Conservation (phyloP, 2,113 vertebrate genomes). For the Progne subis region DNA sequence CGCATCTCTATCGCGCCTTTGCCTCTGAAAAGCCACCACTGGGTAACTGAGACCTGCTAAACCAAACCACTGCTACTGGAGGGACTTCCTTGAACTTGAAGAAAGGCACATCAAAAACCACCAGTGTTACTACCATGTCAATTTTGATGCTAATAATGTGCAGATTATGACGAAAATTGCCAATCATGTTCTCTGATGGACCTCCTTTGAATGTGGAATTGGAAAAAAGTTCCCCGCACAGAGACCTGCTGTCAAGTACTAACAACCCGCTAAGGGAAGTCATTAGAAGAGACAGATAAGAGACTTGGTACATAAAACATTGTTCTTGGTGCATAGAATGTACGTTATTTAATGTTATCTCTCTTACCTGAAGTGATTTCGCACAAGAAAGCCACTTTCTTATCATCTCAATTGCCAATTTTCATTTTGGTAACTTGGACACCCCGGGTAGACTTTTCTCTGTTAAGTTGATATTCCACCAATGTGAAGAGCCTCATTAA, state of each 20-base stretch:
- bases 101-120: conserved; percentile 88
- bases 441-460: conserved; percentile 85
- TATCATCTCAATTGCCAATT: conserved; percentile 88
- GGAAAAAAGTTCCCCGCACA: conserved; percentile 95
- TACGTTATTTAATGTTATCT: conserved; percentile 90
- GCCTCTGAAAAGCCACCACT: conserved; percentile 74
- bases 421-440: conserved; percentile 89
- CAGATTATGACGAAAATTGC: conserved; percentile 99
- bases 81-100: conserved; percentile 90
- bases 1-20: conserved; percentile 56
- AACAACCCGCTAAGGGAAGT: conserved; percentile 99
- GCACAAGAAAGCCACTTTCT: conserved; percentile 84
- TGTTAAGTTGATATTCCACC: conserved; percentile 88
- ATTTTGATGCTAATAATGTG: conserved; percentile 99
- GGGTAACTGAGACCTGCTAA: conserved; percentile 76
- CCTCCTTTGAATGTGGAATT: conserved; percentile 97
- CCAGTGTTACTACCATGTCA: conserved; percentile 92
- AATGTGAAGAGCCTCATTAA: conserved; percentile 93
- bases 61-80: conserved; percentile 79
- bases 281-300: conserved; percentile 99
- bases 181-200: conserved; percentile 99
- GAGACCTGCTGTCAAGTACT: conserved; percentile 99
- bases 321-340: conserved; percentile 92
- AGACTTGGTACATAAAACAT: conserved; percentile 96
- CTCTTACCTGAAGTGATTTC: conserved; percentile 87